Conservation (phyloP, 2,797 vertebrate species). For the Mormyrus hasselquistii region DNA sequence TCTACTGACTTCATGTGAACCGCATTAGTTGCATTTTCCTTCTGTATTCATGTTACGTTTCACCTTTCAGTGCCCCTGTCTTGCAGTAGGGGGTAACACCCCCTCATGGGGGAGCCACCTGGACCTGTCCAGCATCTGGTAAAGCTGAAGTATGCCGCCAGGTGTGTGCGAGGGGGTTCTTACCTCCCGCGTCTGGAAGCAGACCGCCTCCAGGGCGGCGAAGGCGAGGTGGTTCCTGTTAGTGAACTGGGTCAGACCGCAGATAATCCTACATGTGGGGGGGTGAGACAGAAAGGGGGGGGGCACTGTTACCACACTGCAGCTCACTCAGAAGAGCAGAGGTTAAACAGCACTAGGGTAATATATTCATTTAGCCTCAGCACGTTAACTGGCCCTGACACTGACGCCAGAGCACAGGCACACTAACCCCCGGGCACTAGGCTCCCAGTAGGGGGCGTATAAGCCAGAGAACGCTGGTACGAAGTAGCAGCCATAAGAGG, state of each 20-base stretch:
- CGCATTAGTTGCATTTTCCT: neutral
- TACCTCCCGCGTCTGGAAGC: conserved; percentile 96
- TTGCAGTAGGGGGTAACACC: neutral
- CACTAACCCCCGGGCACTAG: conserved; percentile 87
- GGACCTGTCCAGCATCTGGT: neutral
- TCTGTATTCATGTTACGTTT: neutral
- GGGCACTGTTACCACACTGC: neutral
- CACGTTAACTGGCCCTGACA: neutral
- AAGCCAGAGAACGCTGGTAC: conserved; percentile 95
- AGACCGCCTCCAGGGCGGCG: conserved; percentile 90
- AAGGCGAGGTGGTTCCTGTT: conserved; percentile 92
- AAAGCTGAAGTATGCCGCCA: neutral
- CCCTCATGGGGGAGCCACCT: neutral
- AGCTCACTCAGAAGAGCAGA: neutral
- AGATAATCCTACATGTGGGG: conserved; percentile 77
- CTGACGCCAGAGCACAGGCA: neutral
- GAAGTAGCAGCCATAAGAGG: conserved; percentile 94
- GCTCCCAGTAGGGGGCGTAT: conserved; percentile 97
- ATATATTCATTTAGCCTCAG: neutral
- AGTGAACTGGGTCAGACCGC: conserved; percentile 94
- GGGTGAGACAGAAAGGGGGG: neutral
- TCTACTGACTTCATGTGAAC: neutral
- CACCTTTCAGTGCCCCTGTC: neutral
- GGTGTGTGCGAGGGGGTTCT: neutral
- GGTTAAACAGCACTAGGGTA: neutral